Evolutionary conservation across 2,888 invertebrate species (phyloP).

Genomic region (Heteromurus nitidus): DNA sequence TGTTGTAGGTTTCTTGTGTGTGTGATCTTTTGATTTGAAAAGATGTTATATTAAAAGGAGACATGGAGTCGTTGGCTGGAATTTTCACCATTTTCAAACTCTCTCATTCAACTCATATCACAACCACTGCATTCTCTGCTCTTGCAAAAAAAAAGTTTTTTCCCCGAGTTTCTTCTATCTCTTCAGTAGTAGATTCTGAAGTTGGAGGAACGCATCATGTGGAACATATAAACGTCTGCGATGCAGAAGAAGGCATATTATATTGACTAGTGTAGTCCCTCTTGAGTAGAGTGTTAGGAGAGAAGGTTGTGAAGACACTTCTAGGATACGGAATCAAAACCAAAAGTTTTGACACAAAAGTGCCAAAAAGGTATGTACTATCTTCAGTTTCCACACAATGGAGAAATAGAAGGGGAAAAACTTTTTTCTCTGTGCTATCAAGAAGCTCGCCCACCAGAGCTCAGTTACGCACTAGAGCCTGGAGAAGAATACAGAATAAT

Average conservation of each 20-base stretch:
- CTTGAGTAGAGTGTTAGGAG: not conserved
- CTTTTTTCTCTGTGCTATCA: slow-evolving; percentile 8
- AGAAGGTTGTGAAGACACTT: not conserved
- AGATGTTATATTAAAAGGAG: not conserved
- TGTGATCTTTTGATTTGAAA: slow-evolving; percentile 28
- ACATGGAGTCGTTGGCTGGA: not conserved
- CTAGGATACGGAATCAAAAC: slow-evolving; percentile 8
- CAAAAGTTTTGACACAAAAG: slow-evolving; percentile 26
- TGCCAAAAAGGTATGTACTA: slow-evolving; percentile 17
- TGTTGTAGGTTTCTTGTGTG: not conserved
- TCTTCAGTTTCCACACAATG: slow-evolving; percentile 16
- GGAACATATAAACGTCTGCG: not conserved
- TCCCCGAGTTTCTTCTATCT: not conserved
- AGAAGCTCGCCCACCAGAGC: slow-evolving; percentile 11
- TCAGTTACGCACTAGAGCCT: slow-evolving; percentile 32
- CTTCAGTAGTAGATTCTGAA: not conserved
- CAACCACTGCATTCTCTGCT: too few relatives aligned
- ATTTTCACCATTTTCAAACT: not conserved
- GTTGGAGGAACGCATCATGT: not conserved
- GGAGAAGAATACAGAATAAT: slow-evolving; percentile 31
- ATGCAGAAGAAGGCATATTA: not conserved
- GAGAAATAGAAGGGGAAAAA: slow-evolving; percentile 9
- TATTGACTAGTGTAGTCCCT: slow-evolving; percentile 8
- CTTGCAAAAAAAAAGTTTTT: slow-evolving; percentile 1
- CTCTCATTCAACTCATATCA: not conserved